Conservation (phyloP, 2,888 invertebrate genomes). For the Chloromyia formosa region DNA sequence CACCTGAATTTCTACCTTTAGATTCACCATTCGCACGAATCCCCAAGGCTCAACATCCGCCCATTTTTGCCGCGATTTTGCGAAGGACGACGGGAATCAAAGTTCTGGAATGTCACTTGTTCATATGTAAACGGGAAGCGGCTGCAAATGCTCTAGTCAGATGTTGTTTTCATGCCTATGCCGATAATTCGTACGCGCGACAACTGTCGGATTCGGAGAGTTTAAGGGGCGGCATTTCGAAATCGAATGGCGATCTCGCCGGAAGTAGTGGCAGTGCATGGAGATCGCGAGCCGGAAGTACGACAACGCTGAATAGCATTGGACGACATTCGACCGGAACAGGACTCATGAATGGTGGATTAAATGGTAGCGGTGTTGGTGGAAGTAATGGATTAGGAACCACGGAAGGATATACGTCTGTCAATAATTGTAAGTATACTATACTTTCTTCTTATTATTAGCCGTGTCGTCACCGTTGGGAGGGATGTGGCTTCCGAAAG, state of each 20-base stretch:
- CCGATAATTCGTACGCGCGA: constrained; percentile 92
- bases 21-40: constrained; percentile 96
- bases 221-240: constrained; percentile 64
- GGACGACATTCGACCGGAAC: constrained; percentile 64
- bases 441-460: too few species aligned
- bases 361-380: constrained; percentile 49
- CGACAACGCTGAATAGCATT: constrained; percentile 70
- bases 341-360: constrained; percentile 52
- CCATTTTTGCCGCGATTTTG: constrained; percentile 95
- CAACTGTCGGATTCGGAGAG: constrained; percentile 74
- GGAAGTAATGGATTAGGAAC: constrained; percentile 57
- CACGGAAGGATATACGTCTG: constrained; percentile 63
- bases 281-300: constrained; percentile 70
- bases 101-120: constrained; percentile 98
- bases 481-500: too few species aligned
- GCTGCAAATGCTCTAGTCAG: constrained; percentile 97
- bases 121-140: constrained; percentile 95
- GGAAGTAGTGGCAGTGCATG: constrained; percentile 61
- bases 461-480: too few species aligned
- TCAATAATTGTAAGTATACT: constrained; percentile 63
- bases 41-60: constrained; percentile 92
- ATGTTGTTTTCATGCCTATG: constrained; percentile 97
- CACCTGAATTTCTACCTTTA: constrained; percentile 86
- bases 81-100: constrained; percentile 96
- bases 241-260: constrained; percentile 58